Conservation (phyloP, 2,888 invertebrate genomes). For the Dermolepida albohirtum region DNA sequence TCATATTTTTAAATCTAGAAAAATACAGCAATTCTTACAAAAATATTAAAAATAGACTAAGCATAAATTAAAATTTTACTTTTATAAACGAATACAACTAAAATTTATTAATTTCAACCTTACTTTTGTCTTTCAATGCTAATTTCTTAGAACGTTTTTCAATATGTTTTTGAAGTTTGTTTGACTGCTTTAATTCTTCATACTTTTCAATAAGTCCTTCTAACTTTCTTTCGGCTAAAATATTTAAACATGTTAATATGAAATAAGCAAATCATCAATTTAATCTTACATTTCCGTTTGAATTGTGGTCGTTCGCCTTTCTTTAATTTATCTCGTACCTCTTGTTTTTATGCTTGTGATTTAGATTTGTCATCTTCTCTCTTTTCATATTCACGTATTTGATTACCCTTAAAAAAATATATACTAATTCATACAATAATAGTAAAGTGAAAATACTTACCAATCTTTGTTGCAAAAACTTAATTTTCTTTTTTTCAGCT, state of each 20-base stretch:
- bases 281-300: slow-evolving; percentile 76
- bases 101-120: too few relatives aligned
- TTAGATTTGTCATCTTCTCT: slow-evolving; percentile 70
- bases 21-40: too few relatives aligned
- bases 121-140: too few relatives aligned
- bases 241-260: slow-evolving; percentile 37
- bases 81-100: too few relatives aligned
- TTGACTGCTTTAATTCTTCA: slow-evolving; percentile 74
- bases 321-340: slow-evolving; percentile 71
- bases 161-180: too few relatives aligned
- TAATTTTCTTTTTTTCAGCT: slow-evolving; percentile 73
- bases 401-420: slow-evolving; percentile 72
- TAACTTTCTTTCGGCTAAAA: slow-evolving; percentile 82
- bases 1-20: too few relatives aligned
- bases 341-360: slow-evolving; percentile 68
- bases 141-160: too few relatives aligned
- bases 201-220: slow-evolving; percentile 83
- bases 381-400: slow-evolving; percentile 75
- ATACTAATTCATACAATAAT: not conserved
- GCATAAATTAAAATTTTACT: too few relatives aligned
- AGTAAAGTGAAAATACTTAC: slow-evolving; percentile 57
- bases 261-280: slow-evolving; percentile 4
- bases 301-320: slow-evolving; percentile 80
- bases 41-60: too few relatives aligned
- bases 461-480: slow-evolving; percentile 78